Evolutionary conservation across 1,140 invertebrate genomes (phyloP).

Genomic region (Mylabris phalerata): DNA sequence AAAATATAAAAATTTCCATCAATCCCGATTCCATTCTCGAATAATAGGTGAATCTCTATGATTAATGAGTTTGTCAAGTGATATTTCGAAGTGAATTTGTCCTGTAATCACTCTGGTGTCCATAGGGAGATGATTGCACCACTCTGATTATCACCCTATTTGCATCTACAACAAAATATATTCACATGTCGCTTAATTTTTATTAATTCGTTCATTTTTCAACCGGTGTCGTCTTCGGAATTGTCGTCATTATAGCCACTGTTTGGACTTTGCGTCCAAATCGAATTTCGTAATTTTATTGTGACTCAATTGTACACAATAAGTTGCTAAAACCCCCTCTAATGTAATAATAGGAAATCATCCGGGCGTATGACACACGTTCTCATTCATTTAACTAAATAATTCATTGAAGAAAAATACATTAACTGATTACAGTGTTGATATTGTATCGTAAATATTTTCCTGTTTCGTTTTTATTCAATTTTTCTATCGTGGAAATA

Average conservation of each 20-base stretch:
- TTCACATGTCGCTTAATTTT: conserved; percentile 14
- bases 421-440: conserved; percentile 21
- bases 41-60: conserved; percentile 4
- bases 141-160: neutral
- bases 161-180: conserved; percentile 20
- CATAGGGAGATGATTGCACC: conserved; percentile 14
- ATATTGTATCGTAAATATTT: too few species aligned
- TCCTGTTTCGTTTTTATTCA: too few species aligned
- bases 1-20: neutral
- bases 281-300: neutral
- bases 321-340: neutral
- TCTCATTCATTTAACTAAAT: conserved; percentile 20
- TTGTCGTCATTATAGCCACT: neutral
- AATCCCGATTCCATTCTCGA: neutral
- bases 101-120: conserved; percentile 24
- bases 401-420: conserved; percentile 22
- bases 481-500: too few species aligned
- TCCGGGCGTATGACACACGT: conserved; percentile 12
- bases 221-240: neutral
- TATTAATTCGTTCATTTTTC: neutral
- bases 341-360: conserved; percentile 10
- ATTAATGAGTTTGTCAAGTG: conserved; percentile 28
- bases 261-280: neutral
- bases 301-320: neutral
- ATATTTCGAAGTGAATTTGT: conserved; percentile 31